Evolutionary conservation across 2,888 invertebrate species (phyloP), one percentile per base, ranked within the genome.

Genomic region (Aphidoletes aphidimyza): DNA sequence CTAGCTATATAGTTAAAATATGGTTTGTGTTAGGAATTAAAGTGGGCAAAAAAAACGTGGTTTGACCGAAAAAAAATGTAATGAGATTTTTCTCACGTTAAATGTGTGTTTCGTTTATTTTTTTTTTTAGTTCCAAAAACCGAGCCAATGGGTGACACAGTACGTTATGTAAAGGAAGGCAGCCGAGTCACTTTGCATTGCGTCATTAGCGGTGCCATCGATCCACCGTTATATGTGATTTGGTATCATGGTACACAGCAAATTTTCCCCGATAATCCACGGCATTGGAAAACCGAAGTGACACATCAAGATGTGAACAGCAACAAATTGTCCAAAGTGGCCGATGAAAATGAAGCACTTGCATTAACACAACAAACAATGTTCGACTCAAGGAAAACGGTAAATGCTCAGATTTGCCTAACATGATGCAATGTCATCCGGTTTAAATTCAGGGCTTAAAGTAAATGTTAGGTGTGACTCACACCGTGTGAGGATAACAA

Each of bases 151-250:
- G 96, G 95, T 87, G 95, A 95, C 89, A 92, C 94, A 84, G 96
- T 96, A 89, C 92, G 95, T 89, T 95, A 94, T 91, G 95, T 96
- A 88, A 95, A 95, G 91, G 94, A 94, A 84, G 96, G 95, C 88
- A 95, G 95, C 89, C 94, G 94, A 84, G 95, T 96, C 86, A 93
- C 93, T 88, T 91, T 96, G 86, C 94, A 94, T 89, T 96, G 96
- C 91, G 93, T 95, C 86, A 95, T 96, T 90, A 94, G 94, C 87
- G 94, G 95, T 90, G 94, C 95, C 87, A 92, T 96, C 86, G 95
- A 95, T 90, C 94, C 94, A 88, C 96, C 96, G 86, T 94, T 95
- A 86, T 96, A 95, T 91, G 95, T 96, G 88, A 96, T 96, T 91
- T 96, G 96, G 96, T 96, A 95, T 91, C 95, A 95, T 69, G 85